Evolutionary conservation across 2,113 vertebrate genomes (phyloP).

Genomic region (Struthidea cinerea): DNA sequence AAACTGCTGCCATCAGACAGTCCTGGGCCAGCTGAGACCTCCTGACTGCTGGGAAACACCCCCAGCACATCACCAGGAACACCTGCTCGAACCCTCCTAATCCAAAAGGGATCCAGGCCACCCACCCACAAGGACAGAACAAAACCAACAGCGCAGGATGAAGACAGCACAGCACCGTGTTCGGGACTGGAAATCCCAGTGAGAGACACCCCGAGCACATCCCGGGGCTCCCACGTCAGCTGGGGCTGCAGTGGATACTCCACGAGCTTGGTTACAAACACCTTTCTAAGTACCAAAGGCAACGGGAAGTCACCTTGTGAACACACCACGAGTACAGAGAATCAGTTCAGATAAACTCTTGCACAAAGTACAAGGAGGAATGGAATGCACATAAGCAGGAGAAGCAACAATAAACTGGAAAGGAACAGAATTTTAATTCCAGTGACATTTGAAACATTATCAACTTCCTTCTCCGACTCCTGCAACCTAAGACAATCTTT

Average conservation of each 20-base stretch:
- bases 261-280: not conserved
- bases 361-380: not conserved
- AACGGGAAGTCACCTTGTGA: not conserved
- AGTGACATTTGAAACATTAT: not conserved
- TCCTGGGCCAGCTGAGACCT: not conserved
- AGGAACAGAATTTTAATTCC: not conserved
- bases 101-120: not conserved
- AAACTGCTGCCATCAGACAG: not conserved
- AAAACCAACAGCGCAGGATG: not conserved
- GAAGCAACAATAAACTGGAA: not conserved
- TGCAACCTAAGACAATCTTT: not conserved
- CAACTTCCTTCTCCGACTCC: not conserved
- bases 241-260: not conserved
- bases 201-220: fast-evolving
- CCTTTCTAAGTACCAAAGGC: not conserved
- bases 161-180: not conserved
- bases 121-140: not conserved
- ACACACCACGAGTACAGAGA: not conserved
- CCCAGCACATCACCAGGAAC: fast-evolving
- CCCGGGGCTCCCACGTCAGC: not conserved
- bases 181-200: not conserved
- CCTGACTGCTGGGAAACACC: not conserved
- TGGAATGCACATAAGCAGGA: not conserved
- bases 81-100: not conserved
- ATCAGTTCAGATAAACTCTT: not conserved